Conservation (phyloP, 2,888 invertebrate species). For the Salticus scenicus region DNA sequence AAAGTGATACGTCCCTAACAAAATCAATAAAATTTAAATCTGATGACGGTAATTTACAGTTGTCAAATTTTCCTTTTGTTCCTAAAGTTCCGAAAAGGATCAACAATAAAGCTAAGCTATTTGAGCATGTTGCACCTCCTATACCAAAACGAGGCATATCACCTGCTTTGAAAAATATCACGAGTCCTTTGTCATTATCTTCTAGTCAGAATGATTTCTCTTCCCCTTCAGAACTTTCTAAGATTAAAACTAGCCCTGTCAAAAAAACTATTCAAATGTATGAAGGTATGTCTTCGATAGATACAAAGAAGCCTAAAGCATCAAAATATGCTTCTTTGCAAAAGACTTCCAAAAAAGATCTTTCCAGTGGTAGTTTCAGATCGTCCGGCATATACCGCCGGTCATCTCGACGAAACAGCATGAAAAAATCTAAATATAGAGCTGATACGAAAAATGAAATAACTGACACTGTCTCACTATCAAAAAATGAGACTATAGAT, state of each 20-base stretch:
- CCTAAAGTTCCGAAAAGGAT: not conserved
- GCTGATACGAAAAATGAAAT: conserved; percentile 12
- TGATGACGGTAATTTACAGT: not conserved
- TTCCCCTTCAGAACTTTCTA: not conserved
- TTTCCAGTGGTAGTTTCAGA: not conserved
- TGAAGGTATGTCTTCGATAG: conserved; percentile 45
- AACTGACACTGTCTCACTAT: not conserved
- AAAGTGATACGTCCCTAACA: not conserved
- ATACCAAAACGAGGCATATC: conserved; percentile 49
- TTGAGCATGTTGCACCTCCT: conserved; percentile 28
- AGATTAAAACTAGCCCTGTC: conserved; percentile 19
- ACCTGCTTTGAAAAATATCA: conserved; percentile 22
- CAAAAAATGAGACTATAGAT: not conserved
- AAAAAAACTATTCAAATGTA: conserved; percentile 54
- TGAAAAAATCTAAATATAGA: conserved; percentile 30
- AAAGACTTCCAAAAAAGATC: not conserved
- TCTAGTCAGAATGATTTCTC: not conserved
- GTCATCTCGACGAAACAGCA: conserved; percentile 37
- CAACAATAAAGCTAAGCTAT: not conserved
- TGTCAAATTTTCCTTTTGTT: not conserved
- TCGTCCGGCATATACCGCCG: conserved; percentile 21
- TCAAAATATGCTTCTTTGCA: not conserved
- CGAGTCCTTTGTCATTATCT: not conserved
- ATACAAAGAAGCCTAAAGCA: conserved; percentile 10
- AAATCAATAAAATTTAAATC: too few relatives aligned